Percentiles rank a stretch among this genome's conserved stretches.
Conservation (phyloP, 2,888 invertebrate genomes). For the Cataglyphis altisquamis region DNA sequence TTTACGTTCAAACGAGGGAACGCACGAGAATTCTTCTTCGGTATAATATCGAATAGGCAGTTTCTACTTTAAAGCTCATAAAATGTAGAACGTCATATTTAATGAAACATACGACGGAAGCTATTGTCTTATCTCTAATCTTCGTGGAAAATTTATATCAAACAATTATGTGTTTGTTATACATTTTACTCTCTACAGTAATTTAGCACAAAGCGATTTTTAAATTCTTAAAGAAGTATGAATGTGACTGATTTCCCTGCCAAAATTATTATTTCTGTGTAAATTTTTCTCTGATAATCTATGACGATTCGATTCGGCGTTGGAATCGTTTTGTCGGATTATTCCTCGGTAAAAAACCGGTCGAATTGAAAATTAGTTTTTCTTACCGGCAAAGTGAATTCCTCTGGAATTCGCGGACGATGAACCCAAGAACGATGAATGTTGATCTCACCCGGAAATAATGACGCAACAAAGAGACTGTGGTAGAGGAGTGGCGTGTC, state of each 20-base stretch:
- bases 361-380: conserved; percentile 61
- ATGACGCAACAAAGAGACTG: conserved; percentile 51
- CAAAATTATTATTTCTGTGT: neutral
- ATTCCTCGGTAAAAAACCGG: conserved; percentile 67
- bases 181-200: neutral
- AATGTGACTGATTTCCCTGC: neutral
- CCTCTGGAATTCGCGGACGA: conserved; percentile 62
- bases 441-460: conserved; percentile 72
- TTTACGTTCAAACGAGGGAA: conserved; percentile 23
- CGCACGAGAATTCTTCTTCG: conserved; percentile 8
- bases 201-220: neutral
- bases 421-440: conserved; percentile 59
- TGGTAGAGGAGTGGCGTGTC: conserved; percentile 32
- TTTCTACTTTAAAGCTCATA: conserved; percentile 26
- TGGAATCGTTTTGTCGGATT: conserved; percentile 61
- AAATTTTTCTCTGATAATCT: conserved; percentile 54
- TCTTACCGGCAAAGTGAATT: conserved; percentile 63
- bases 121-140: neutral
- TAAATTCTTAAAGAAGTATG: neutral
- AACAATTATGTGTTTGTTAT: neutral
- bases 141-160: neutral
- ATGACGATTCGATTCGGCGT: conserved; percentile 54
- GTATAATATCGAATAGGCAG: conserved; percentile 5
- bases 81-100: conserved; percentile 18
- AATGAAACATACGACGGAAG: conserved; percentile 1